Conservation (phyloP, 2,797 vertebrate genomes). For the Chelidonichthys spinosus region DNA sequence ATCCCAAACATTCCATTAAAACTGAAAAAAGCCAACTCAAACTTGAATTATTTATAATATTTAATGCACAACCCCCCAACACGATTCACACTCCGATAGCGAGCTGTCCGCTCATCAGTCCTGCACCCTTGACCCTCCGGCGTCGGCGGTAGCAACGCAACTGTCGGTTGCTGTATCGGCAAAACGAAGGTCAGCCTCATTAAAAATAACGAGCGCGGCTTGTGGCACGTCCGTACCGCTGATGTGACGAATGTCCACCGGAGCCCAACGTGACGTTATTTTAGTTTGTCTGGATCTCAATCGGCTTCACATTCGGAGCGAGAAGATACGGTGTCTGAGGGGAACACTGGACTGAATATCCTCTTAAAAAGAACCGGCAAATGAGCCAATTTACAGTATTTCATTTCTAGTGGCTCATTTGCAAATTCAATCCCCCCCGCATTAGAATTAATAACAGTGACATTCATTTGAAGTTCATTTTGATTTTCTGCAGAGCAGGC, state of each 20-base stretch:
- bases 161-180: not conserved
- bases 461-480: not conserved
- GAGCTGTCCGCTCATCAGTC: not conserved
- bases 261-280: not conserved
- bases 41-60: slow-evolving; percentile 18
- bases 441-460: not conserved
- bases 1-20: slow-evolving; percentile 73
- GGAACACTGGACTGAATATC: not conserved
- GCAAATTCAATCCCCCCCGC: not conserved
- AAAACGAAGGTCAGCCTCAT: slow-evolving; percentile 43
- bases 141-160: not conserved
- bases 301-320: not conserved
- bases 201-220: slow-evolving; percentile 49
- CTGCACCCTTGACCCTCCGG: too few relatives aligned
- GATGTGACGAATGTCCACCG: slow-evolving; percentile 9
- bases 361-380: slow-evolving; percentile 1
- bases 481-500: not conserved
- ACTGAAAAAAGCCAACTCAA: slow-evolving; percentile 5
- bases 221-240: not conserved
- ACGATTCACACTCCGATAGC: slow-evolving; percentile 26
- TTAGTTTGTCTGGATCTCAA: slow-evolving; percentile 19
- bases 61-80: slow-evolving; percentile 51
- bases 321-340: not conserved
- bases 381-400: not conserved
- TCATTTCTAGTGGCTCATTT: not conserved